Evolutionary conservation across 2,113 vertebrate species (phyloP).

Genomic region (Pseudorectes ferrugineus): DNA sequence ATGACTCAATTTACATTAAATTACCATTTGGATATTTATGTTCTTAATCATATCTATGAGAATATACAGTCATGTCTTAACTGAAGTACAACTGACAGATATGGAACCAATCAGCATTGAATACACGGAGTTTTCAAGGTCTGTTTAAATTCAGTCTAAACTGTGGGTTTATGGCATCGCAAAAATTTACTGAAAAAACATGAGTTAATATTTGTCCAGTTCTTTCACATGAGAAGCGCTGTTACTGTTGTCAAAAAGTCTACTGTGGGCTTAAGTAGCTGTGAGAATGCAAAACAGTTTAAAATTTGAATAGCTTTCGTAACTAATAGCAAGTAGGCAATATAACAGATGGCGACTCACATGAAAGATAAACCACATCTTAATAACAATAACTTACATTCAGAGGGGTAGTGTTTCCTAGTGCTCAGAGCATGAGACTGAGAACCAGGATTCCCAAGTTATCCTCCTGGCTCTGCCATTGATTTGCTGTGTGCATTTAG

Average conservation of each 20-base stretch:
- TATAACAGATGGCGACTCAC: slow-evolving; percentile 26
- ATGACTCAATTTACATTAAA: slow-evolving; percentile 36
- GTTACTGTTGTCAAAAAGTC: slow-evolving; percentile 56
- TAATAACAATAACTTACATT: slow-evolving; percentile 48
- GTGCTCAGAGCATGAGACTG: not conserved
- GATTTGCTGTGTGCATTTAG: not conserved
- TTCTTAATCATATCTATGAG: not conserved
- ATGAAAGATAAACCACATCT: slow-evolving; percentile 38
- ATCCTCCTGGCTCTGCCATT: not conserved
- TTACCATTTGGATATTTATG: slow-evolving; percentile 10
- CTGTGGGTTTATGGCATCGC: slow-evolving; percentile 41
- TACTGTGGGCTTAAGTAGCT: slow-evolving; percentile 43
- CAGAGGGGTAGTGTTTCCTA: not conserved
- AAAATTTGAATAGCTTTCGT: slow-evolving; percentile 61
- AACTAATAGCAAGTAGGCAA: slow-evolving; percentile 49
- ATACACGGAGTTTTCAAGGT: not conserved
- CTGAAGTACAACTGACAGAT: not conserved
- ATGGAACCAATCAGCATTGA: not conserved
- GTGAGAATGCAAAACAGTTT: slow-evolving; percentile 45
- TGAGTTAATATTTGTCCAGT: slow-evolving; percentile 54
- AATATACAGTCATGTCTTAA: not conserved
- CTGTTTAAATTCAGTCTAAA: slow-evolving; percentile 31
- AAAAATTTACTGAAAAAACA: slow-evolving; percentile 64
- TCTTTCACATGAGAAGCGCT: slow-evolving; percentile 25
- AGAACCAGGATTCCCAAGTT: not conserved